Conservation (phyloP, 2,113 vertebrate genomes). For the Etheostoma cragini region DNA sequence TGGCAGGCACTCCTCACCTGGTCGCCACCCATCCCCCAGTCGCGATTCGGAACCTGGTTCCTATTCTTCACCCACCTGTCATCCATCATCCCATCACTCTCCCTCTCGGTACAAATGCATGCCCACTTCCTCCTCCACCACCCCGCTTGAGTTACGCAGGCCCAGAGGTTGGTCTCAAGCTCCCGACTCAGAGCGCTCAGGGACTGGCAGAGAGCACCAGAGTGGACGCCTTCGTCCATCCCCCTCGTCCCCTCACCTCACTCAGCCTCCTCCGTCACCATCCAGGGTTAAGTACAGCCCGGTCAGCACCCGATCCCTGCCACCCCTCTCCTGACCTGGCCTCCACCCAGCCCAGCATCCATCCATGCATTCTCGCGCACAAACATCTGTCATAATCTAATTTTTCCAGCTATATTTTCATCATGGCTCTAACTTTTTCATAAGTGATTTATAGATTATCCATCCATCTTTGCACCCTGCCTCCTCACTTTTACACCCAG, state of each 20-base stretch:
- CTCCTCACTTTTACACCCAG: constrained; percentile 31
- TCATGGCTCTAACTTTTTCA: constrained; percentile 49
- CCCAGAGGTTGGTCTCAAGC: constrained; percentile 61
- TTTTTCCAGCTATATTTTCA: constrained; percentile 33
- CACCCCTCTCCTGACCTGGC: constrained; percentile 70
- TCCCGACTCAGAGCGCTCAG: background rate
- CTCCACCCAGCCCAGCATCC: background rate
- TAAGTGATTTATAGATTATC: constrained; percentile 42
- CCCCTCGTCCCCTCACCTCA: constrained; percentile 78
- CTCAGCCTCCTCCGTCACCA: constrained; percentile 70
- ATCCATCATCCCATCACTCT: constrained; percentile 37
- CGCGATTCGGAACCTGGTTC: constrained; percentile 66
- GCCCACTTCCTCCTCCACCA: constrained; percentile 39
- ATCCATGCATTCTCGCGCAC: constrained; percentile 11
- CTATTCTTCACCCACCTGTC: constrained; percentile 45
- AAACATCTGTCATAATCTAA: constrained; percentile 40
- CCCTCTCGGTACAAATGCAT: constrained; percentile 41
- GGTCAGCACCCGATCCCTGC: constrained; percentile 80
- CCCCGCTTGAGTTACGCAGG: constrained; percentile 58
- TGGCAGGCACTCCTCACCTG: constrained; percentile 53
- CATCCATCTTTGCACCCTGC: constrained; percentile 26
- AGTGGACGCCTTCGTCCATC: constrained; percentile 63
- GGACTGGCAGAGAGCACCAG: constrained; percentile 26
- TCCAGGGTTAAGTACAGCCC: constrained; percentile 69
- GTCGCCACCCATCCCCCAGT: constrained; percentile 54